phyloP scores from a whole-genome alignment of 2,113 vertebrate genomes.

The Brienomyrus brachyistius region DNA sequence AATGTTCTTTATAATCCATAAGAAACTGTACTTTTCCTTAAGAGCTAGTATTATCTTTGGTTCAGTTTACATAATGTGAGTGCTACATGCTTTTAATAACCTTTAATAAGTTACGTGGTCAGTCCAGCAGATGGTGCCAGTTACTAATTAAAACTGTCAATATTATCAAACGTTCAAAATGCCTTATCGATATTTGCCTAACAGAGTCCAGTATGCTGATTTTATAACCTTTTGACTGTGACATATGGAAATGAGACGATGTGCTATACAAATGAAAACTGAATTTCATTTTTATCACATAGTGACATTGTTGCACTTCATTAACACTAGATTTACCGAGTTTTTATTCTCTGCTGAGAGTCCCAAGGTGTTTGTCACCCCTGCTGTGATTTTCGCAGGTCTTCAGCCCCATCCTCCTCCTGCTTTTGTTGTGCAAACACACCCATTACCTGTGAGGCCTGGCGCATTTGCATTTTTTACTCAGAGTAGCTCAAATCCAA shows the following conservation, averaged over 20 bases:
- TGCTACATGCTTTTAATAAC: neutral
- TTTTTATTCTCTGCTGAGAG: no score
- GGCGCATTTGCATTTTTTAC: no score
- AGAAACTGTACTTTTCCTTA: neutral
- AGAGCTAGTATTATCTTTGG: neutral
- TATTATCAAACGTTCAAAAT: slow-evolving; percentile 12
- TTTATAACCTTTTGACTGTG: neutral
- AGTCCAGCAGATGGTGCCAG: slow-evolving; percentile 29
- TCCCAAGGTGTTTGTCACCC: no score
- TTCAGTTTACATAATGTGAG: neutral
- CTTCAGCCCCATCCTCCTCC: no score
- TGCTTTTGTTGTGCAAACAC: no score
- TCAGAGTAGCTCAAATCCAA: no score
- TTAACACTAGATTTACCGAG: no score
- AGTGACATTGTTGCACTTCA: neutral
- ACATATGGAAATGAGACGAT: neutral
- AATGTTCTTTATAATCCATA: neutral
- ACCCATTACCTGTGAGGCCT: no score
- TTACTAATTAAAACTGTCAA: slow-evolving; percentile 25
- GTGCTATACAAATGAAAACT: no score
- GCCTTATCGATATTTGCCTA: neutral
- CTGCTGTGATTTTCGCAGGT: no score
- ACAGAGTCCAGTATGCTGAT: neutral
- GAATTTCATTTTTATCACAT: neutral
- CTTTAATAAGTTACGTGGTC: slow-evolving; percentile 24